phyloP scores from a whole-genome alignment of 2,113 vertebrate species.

The Ptychochromis oligacanthus region DNA sequence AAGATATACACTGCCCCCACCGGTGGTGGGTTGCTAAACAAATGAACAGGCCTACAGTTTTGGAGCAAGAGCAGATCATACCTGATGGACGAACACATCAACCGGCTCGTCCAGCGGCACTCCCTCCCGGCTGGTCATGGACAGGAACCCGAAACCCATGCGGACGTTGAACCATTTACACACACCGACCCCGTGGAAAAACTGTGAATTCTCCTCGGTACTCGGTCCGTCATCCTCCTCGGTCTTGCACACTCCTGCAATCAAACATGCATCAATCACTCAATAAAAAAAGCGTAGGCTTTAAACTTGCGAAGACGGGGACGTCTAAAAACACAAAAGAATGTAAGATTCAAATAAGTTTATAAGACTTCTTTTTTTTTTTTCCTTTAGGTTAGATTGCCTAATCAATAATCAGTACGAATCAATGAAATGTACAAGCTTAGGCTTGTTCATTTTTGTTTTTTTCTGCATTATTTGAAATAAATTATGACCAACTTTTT shows the following conservation, averaged over 20 bases:
- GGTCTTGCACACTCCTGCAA: conserved; percentile 85
- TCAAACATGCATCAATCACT: not conserved
- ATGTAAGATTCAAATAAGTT: not conserved
- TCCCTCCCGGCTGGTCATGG: conserved; percentile 93
- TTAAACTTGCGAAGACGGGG: not conserved
- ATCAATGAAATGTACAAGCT: conserved; percentile 16
- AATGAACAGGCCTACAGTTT: not conserved
- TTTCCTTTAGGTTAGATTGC: not conserved
- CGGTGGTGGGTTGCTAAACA: not conserved
- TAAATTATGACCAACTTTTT: not conserved
- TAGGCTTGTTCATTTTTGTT: not conserved
- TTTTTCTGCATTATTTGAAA: not conserved
- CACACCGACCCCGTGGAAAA: conserved; percentile 86
- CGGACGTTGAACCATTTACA: conserved; percentile 99
- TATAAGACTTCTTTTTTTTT: not conserved
- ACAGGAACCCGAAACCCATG: conserved; percentile 98
- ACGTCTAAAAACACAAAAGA: not conserved
- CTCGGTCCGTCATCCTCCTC: conserved; percentile 88
- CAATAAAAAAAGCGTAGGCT: not conserved
- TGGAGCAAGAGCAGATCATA: conserved; percentile 61
- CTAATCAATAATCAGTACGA: conserved; percentile 22
- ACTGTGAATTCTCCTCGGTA: conserved; percentile 83
- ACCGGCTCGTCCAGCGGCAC: conserved; percentile 89
- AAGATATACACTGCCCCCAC: not conserved
- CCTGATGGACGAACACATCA: conserved; percentile 99